phyloP scores from a whole-genome alignment of 2,888 invertebrate genomes.

The Sturmia bella region DNA sequence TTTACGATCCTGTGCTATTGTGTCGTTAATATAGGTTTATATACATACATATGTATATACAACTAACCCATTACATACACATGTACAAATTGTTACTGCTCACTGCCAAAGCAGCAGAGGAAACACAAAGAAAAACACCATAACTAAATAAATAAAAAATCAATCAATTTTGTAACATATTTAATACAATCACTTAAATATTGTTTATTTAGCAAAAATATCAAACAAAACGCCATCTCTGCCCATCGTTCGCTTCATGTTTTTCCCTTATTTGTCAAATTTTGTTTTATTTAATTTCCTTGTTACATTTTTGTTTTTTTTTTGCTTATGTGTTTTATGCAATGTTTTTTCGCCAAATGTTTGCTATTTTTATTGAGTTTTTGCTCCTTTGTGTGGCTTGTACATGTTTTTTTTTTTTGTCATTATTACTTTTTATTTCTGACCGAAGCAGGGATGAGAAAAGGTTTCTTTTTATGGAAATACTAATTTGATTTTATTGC shows the following conservation, averaged over 20 bases:
- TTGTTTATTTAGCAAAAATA: slow-evolving; percentile 61
- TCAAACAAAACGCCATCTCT: slow-evolving; percentile 24
- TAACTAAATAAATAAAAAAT: slow-evolving; percentile 14
- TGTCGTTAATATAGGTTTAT: no score
- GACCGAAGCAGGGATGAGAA: neutral
- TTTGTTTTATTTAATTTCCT: slow-evolving; percentile 69
- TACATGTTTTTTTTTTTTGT: slow-evolving; percentile 30
- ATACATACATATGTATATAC: no score
- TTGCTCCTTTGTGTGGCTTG: slow-evolving; percentile 19
- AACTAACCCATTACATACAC: neutral
- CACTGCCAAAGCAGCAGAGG: neutral
- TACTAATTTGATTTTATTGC: no score
- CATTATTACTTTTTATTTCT: slow-evolving; percentile 35
- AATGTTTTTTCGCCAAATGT: slow-evolving; percentile 62
- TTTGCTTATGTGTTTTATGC: slow-evolving; percentile 8
- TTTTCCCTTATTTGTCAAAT: slow-evolving; percentile 64
- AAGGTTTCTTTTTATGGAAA: no score
- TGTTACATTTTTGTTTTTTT: slow-evolving; percentile 46
- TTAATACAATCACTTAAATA: slow-evolving; percentile 62
- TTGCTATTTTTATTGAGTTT: slow-evolving; percentile 61
- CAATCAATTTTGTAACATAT: slow-evolving; percentile 53
- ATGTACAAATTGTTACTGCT: neutral
- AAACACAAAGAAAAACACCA: neutral
- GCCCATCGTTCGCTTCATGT: slow-evolving; percentile 13
- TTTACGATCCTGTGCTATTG: no score